phyloP scores from a whole-genome alignment of 2,888 invertebrate species.

The Epicampocera succincta region DNA sequence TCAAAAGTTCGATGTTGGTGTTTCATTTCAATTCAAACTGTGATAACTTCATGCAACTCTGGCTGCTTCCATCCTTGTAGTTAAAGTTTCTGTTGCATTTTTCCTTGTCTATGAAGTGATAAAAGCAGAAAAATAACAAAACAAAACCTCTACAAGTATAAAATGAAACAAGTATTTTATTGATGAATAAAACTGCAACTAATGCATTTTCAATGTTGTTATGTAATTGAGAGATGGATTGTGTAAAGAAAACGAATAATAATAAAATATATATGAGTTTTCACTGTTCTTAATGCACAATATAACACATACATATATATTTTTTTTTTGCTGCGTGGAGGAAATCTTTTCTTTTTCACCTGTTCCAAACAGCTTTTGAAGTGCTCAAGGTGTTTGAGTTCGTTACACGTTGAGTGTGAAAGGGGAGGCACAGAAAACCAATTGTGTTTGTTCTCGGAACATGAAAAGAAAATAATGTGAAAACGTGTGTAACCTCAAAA shows the following conservation, averaged over 20 bases:
- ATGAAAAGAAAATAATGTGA: constrained; percentile 17
- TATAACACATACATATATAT: too few relatives aligned
- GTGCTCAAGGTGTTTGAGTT: constrained; percentile 57
- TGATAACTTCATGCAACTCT: not conserved
- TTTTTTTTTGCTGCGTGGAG: constrained; percentile 46
- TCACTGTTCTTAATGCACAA: constrained; percentile 35
- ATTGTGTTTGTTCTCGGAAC: constrained; percentile 34
- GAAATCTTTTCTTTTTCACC: constrained; percentile 45
- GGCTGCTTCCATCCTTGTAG: not conserved
- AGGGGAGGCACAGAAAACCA: constrained; percentile 11
- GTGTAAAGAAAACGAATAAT: constrained; percentile 56
- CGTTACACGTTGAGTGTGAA: constrained; percentile 24
- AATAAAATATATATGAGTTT: constrained; percentile 35
- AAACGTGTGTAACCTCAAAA: constrained; percentile 51
- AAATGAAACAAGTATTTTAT: constrained; percentile 43
- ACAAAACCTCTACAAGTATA: constrained; percentile 5
- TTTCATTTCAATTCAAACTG: constrained; percentile 33
- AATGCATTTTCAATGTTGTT: constrained; percentile 70
- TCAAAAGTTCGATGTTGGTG: constrained; percentile 16
- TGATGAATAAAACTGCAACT: constrained; percentile 64
- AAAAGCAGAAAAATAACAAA: constrained; percentile 8
- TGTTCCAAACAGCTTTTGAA: constrained; percentile 27
- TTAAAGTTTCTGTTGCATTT: constrained; percentile 3
- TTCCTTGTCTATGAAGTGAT: constrained; percentile 37
- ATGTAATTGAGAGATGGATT: constrained; percentile 65